Base-by-base conservation (phyloP, 2,888 invertebrate species). In the Orchestes rusci region DNA sequence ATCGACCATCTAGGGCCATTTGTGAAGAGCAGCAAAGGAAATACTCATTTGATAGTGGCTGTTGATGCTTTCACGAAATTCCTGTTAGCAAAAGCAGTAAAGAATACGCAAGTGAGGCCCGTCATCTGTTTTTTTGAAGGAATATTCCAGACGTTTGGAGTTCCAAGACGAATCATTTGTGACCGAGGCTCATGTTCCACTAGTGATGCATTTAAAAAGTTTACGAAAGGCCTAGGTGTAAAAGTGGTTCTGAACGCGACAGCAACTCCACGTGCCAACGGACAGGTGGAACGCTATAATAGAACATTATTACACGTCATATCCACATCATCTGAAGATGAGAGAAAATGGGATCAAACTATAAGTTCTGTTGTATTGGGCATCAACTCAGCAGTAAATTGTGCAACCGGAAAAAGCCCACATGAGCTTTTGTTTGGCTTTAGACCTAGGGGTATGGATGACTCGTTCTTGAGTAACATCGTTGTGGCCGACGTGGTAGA, bases 1-100 rank as follows among this genome's bases (percentile, higher is more conserved):
- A 47, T 53, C 17, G 53, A n/a, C 20, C 49, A 51, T 34, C 35
- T 51, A 5, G 53, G 51, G 0, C 51, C 49, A 28, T 51, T 36
- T n/a, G n/a, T n/a, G n/a, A n/a, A n/a, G n/a, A n/a, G n/a, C n/a
- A n/a, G n/a, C n/a, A n/a, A n/a, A n/a, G 36, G 16, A 44, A 15
- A 34, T 2, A 45, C 49, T 32, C 43, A 49, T 18, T 39, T 51
- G 2, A 35, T 43, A 19, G 20, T 51, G 4, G n/a, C n/a, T n/a
- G 43, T 50, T 2, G 50, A 50, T 17, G 43, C 50, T n/a, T n/a
- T n/a, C n/a, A n/a, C n/a, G n/a, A n/a, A n/a, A n/a, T n/a, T n/a
- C n/a, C n/a, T n/a, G n/a, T 41, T 48, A 12, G 41, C 48, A 41
- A 36, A 31, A 3, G 33, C 43, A 13, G 4, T 39, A n/a, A 19